phyloP scores from a whole-genome alignment of 2,888 invertebrate species.

The Serrognathus titanus region DNA sequence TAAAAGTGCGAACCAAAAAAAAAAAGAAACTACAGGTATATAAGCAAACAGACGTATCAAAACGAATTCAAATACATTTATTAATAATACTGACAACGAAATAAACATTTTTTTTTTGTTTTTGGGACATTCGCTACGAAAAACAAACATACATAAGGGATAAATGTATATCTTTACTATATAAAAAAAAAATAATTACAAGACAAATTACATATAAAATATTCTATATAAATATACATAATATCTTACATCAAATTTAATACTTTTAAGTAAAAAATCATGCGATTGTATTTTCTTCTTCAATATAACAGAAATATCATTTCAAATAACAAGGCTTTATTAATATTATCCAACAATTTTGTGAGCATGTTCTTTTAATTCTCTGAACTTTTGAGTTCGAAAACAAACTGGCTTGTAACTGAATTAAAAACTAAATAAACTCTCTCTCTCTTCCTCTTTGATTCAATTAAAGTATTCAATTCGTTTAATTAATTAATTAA shows the following conservation, averaged over 20 bases:
- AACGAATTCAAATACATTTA: conserved; percentile 20
- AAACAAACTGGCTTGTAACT: no score
- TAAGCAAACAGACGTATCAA: conserved; percentile 7
- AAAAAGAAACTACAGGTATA: conserved; percentile 3
- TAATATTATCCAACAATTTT: conserved; percentile 1
- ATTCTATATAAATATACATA: conserved; percentile 3
- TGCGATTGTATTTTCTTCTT: neutral
- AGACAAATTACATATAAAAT: conserved; percentile 2
- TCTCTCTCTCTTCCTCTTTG: no score
- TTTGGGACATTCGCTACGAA: conserved; percentile 5
- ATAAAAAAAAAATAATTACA: conserved; percentile 5
- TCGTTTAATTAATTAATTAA: no score
- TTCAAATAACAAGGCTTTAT: neutral
- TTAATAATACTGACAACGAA: conserved; percentile 20
- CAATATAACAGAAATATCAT: neutral
- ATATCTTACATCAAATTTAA: neutral
- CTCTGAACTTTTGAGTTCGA: no score
- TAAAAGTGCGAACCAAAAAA: conserved; percentile 7
- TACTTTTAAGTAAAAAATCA: conserved; percentile 3
- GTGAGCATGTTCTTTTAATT: neutral
- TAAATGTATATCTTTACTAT: conserved; percentile 6
- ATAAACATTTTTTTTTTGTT: conserved; percentile 8
- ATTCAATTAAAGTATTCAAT: no score
- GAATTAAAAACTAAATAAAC: no score
- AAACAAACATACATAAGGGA: conserved; percentile 6